A percentile compares a stretch with the other conserved stretches of the same genome.
Conservation (phyloP, 2,113 vertebrate species). For the Copsychus sechellarum region DNA sequence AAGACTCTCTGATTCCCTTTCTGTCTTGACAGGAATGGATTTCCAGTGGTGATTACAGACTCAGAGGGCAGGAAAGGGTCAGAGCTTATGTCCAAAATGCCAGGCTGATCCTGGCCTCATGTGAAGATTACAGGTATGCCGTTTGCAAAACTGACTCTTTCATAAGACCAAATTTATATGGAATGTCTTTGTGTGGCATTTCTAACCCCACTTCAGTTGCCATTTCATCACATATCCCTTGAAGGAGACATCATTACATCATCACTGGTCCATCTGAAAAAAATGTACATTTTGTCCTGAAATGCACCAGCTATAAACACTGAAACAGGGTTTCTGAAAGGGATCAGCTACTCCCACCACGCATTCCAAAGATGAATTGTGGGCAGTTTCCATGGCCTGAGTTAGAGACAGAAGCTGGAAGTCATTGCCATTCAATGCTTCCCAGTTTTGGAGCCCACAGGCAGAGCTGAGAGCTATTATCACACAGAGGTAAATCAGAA, state of each 20-base stretch:
- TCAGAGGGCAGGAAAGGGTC: not conserved
- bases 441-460: not conserved
- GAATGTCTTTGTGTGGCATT: not conserved
- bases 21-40: not conserved
- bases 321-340: not conserved
- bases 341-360: not conserved
- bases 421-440: not conserved
- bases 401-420: not conserved
- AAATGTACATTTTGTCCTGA: not conserved
- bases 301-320: not conserved
- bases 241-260: not conserved
- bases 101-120: not conserved
- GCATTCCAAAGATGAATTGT: not conserved
- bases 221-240: not conserved
- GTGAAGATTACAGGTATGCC: not conserved
- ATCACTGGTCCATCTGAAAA: not conserved
- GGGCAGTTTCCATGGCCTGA: not conserved
- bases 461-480: not conserved
- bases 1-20: not conserved
- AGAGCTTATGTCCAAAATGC: not conserved
- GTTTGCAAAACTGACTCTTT: conserved; percentile 14
- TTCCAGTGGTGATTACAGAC: not conserved
- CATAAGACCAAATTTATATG: not conserved
- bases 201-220: not conserved
- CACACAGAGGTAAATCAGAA: not conserved